These are phyloP conservation scores for Bambusicola thoracicus DNA, from an alignment of 2,113 vertebrate species.

Conservation along the genomic window DNA sequence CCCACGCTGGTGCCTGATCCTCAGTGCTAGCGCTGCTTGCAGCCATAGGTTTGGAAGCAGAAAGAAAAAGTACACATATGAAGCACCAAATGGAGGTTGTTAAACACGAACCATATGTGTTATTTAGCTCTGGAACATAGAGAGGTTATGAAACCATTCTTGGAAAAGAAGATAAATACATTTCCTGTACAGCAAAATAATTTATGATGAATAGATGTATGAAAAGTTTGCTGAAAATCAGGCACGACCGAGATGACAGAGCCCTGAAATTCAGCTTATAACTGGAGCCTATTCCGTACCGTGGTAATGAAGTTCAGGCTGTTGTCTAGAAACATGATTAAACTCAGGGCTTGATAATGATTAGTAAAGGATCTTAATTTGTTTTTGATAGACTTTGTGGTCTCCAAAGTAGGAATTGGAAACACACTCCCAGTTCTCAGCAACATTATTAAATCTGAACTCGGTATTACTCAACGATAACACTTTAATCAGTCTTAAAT, in stretches of 20 bases:
- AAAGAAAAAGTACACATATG: slow-evolving; percentile 26
- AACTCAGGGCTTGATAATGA: background rate
- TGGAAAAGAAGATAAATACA: slow-evolving; percentile 2
- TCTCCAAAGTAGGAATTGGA: background rate
- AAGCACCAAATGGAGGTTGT: slow-evolving; percentile 43
- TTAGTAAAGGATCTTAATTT: background rate
- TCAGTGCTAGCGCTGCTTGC: background rate
- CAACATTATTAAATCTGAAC: accelerated
- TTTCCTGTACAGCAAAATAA: background rate
- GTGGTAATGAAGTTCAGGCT: background rate
- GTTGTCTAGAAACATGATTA: background rate
- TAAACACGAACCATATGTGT: slow-evolving; percentile 36
- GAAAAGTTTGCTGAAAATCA: background rate
- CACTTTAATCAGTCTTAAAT: accelerated
- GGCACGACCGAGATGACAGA: background rate
- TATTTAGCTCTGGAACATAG: slow-evolving; percentile 45
- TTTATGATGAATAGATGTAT: background rate
- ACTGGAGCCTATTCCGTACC: background rate
- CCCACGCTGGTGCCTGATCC: slow-evolving; percentile 49
- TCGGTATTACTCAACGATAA: background rate
- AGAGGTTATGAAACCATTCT: slow-evolving; percentile 13
- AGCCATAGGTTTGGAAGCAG: slow-evolving; percentile 29
- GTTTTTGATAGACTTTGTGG: background rate
- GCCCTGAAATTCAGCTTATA: background rate
- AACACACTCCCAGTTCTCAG: background rate